Percentiles rank a stretch among this genome's conserved stretches.
Conservation (phyloP, 1,140 invertebrate species). For the Nixonia krombeini region DNA sequence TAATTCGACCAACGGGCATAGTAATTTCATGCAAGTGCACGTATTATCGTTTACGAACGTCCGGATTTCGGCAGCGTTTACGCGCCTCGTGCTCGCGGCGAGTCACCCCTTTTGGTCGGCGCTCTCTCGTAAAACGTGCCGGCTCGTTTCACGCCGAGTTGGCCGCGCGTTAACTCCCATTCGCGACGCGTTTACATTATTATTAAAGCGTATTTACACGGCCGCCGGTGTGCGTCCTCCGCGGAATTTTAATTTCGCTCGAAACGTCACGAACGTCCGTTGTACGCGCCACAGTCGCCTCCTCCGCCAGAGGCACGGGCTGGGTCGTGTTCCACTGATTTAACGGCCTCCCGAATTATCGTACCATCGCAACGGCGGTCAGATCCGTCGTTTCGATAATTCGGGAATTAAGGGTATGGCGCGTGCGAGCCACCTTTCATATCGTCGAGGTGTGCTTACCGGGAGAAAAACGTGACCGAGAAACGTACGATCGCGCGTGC, state of each 20-base stretch:
- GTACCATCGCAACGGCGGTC: conserved; percentile 5
- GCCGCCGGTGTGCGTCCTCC: conserved; percentile 43
- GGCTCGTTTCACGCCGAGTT: conserved; percentile 60
- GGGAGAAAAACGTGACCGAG: conserved; percentile 40
- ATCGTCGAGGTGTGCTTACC: conserved; percentile 12
- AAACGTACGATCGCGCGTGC: conserved; percentile 39
- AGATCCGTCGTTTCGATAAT: conserved; percentile 23
- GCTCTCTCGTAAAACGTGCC: conserved; percentile 33
- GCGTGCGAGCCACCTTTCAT: conserved; percentile 16
- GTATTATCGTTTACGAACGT: conserved; percentile 50
- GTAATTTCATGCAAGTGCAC: conserved; percentile 65
- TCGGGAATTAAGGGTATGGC: conserved; percentile 27
- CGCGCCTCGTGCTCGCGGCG: conserved; percentile 34
- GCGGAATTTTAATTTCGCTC: conserved; percentile 58
- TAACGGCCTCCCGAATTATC: not conserved
- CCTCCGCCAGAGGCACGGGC: too few relatives aligned
- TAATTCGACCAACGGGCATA: conserved; percentile 47
- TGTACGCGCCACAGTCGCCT: conserved; percentile 9
- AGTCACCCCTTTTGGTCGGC: conserved; percentile 29
- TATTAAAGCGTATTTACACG: conserved; percentile 65
- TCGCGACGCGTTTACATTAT: conserved; percentile 61
- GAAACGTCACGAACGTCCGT: conserved; percentile 33
- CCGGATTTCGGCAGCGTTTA: conserved; percentile 34
- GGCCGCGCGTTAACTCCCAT: conserved; percentile 57
- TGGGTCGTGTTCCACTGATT: conserved; percentile 11